Conservation (phyloP, 1,140 invertebrate species). For the Caerostris darwini region DNA sequence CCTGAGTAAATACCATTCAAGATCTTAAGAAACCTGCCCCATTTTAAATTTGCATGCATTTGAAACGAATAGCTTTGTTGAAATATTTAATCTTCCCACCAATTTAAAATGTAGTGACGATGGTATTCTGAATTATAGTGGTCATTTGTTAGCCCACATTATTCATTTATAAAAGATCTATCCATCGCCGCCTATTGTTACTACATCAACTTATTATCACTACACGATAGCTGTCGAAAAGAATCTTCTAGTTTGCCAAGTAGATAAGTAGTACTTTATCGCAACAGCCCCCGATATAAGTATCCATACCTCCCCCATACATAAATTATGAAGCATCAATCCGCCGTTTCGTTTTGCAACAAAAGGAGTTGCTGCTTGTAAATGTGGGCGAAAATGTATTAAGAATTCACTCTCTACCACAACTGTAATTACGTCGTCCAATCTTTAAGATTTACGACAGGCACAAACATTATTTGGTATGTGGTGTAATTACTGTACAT, state of each 20-base stretch:
- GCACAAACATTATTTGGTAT: background rate
- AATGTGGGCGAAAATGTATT: slow-evolving; percentile 10
- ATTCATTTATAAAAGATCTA: too few relatives aligned
- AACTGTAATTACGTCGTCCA: background rate
- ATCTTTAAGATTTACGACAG: background rate
- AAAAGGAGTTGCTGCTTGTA: background rate
- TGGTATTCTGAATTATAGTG: too few relatives aligned
- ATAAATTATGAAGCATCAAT: background rate
- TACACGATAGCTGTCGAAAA: too few relatives aligned
- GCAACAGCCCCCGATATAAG: background rate
- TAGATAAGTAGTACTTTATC: background rate
- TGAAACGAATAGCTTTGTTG: too few relatives aligned
- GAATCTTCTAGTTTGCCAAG: background rate
- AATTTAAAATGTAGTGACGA: too few relatives aligned
- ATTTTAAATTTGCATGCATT: too few relatives aligned
- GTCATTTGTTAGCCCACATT: too few relatives aligned
- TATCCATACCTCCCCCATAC: background rate
- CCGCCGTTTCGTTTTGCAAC: background rate
- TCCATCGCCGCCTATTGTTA: too few relatives aligned
- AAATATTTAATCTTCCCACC: too few relatives aligned
- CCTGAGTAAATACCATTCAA: too few relatives aligned
- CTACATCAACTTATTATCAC: too few relatives aligned
- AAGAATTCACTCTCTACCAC: background rate
- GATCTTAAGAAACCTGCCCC: too few relatives aligned
- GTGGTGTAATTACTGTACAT: background rate